Evolutionary conservation across 2,888 invertebrate genomes (phyloP), one percentile per base, ranked within the genome.

Genomic region (Schizaphis graminum): DNA sequence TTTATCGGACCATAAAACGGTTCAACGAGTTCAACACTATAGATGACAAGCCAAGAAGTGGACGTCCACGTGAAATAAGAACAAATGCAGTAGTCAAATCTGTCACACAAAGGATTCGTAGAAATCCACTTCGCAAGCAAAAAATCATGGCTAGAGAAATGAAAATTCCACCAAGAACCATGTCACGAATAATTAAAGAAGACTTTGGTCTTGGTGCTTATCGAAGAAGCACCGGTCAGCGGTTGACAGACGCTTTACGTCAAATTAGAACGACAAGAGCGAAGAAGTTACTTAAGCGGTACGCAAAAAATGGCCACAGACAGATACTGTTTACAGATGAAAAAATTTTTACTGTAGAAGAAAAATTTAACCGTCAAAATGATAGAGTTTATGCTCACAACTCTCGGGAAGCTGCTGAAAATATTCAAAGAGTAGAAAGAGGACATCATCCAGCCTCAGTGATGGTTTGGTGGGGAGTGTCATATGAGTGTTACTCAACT

Each of bases 281-380:
- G n/a, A 49, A 47, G 90, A 88, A n/a, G n/a, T n/a, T n/a, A n/a
- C n/a, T n/a, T n/a, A n/a, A n/a, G n/a, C n/a, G 35, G 84, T 89
- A 57, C 77, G 88, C 56, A 16, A 87, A 86, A 57, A 88, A 88
- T 56, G 88, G 56, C 16, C 49, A 93, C 77, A 87, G 67, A 89
- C 67, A 86, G 41, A 95, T 95, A 88, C 91, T 95, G 35, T 95
- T 95, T 94, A 95, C 95, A n/a, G 95, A 95, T 86, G 95, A 95
- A 94, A 95, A 95, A 94, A 94, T 94, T 90, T 95, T 95, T 90
- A 95, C 94, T 16, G 93, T 95, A 26, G 88, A 92, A 28, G 94
- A 95, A 93, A 92, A 49, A 41, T 87, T 41, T 13, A 91, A 84
- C 44, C 57, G 26, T 57, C 91, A 91, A 67, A 91, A 91, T 91